These are phyloP conservation scores for Rhyacophila brunnea DNA, from an alignment of 1,140 invertebrate genomes.

Conservation along the genomic window DNA sequence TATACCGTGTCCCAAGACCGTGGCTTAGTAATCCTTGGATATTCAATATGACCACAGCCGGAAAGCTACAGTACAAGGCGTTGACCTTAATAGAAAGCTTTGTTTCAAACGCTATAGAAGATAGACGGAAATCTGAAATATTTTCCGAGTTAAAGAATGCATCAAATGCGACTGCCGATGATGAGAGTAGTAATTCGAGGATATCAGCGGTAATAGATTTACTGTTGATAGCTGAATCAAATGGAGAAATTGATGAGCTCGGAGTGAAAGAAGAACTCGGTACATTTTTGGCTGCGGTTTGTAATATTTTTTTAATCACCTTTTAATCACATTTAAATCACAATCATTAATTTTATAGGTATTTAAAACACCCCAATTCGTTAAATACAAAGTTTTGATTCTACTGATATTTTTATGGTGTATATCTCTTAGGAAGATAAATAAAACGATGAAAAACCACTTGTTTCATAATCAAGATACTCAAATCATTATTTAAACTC, in stretches of 20 bases:
- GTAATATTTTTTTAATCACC: no score
- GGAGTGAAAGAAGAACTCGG: slow-evolving; percentile 82
- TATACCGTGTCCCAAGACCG: slow-evolving; percentile 41
- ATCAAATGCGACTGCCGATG: slow-evolving; percentile 3
- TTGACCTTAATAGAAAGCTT: slow-evolving; percentile 39
- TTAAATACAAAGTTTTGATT: no score
- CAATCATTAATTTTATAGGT: no score
- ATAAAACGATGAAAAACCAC: no score
- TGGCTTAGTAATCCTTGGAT: slow-evolving; percentile 39
- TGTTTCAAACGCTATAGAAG: slow-evolving; percentile 40
- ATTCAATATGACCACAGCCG: slow-evolving; percentile 33
- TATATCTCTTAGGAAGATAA: no score
- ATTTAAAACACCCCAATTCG: no score
- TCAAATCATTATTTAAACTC: no score
- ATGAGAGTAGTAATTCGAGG: slow-evolving; percentile 28
- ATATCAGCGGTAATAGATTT: slow-evolving; percentile 42
- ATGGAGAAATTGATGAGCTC: slow-evolving; percentile 56
- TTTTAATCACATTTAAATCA: no score
- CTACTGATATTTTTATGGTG: no score
- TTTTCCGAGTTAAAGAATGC: no score
- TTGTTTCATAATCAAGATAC: no score
- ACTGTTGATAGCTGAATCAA: slow-evolving; percentile 59
- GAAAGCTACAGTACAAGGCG: slow-evolving; percentile 35
- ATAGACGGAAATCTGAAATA: slow-evolving; percentile 29
- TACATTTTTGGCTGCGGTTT: slow-evolving; percentile 75